phyloP scores from a whole-genome alignment of 1,140 invertebrate genomes.

The Brevipalpus yothersi region DNA sequence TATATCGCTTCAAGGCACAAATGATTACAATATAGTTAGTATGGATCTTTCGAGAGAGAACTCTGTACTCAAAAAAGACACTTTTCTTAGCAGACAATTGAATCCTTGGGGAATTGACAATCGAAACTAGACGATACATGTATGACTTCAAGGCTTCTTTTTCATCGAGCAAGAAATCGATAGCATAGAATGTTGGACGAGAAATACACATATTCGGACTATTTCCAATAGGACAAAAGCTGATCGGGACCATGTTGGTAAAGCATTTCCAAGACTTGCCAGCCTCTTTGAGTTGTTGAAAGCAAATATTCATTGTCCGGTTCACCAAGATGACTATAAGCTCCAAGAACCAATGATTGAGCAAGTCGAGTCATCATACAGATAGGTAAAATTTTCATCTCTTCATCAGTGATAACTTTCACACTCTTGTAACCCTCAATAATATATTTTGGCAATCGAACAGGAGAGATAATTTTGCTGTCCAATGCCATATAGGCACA shows the following conservation, averaged over 20 bases:
- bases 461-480: not conserved
- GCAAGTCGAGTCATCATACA: conserved; percentile 44
- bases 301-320: conserved; percentile 52
- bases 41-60: too few relatives aligned
- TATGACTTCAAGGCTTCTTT: too few relatives aligned
- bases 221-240: not conserved
- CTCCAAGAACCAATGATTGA: conserved; percentile 51
- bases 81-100: too few relatives aligned
- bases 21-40: too few relatives aligned
- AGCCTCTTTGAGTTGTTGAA: conserved; percentile 34
- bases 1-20: too few relatives aligned
- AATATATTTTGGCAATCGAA: not conserved
- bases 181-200: too few relatives aligned
- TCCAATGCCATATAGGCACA: conserved; percentile 2
- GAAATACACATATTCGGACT: too few relatives aligned
- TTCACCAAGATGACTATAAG: conserved; percentile 41
- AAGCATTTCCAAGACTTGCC: conserved; percentile 33
- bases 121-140: too few relatives aligned
- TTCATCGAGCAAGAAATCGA: too few relatives aligned
- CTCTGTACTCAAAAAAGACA: too few relatives aligned
- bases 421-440: not conserved
- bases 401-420: not conserved
- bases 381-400: not conserved
- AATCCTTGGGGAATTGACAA: too few relatives aligned
- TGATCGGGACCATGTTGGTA: not conserved